Conservation (phyloP, 2,797 vertebrate species). For the Myiotriccus ornatus region DNA sequence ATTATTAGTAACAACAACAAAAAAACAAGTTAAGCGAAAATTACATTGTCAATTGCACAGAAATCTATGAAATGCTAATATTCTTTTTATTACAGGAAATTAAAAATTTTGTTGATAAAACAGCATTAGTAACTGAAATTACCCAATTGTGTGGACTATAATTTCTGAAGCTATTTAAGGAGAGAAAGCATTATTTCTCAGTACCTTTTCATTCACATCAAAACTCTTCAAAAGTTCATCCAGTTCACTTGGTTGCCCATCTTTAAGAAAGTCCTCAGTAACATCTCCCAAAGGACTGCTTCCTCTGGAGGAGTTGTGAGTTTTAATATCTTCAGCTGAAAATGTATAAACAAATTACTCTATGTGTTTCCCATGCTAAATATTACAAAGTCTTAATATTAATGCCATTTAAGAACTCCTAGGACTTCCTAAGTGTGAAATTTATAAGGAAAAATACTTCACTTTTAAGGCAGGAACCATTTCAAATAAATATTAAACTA, state of each 20-base stretch:
- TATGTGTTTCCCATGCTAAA: neutral
- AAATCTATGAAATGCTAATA: neutral
- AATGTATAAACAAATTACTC: conserved; percentile 32
- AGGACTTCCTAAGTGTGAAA: conserved; percentile 12
- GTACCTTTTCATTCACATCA: conserved; percentile 66
- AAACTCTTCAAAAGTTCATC: conserved; percentile 39
- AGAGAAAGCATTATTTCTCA: neutral
- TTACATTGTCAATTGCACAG: neutral
- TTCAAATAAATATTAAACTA: neutral
- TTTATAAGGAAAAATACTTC: neutral
- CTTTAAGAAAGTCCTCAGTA: conserved; percentile 27
- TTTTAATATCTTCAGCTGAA: conserved; percentile 59
- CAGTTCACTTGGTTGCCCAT: conserved; percentile 16
- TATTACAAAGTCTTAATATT: conserved; percentile 20
- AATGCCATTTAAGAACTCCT: conserved; percentile 13
- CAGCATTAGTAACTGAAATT: neutral
- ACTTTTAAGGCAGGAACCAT: neutral
- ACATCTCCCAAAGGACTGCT: conserved; percentile 38
- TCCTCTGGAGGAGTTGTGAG: conserved; percentile 15
- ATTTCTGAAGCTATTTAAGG: neutral
- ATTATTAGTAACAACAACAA: neutral
- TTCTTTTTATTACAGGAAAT: neutral
- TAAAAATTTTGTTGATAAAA: neutral
- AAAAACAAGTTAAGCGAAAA: neutral
- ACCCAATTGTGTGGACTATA: neutral